Conservation (phyloP, 2,113 vertebrate species). For the Dasyornis broadbenti region DNA sequence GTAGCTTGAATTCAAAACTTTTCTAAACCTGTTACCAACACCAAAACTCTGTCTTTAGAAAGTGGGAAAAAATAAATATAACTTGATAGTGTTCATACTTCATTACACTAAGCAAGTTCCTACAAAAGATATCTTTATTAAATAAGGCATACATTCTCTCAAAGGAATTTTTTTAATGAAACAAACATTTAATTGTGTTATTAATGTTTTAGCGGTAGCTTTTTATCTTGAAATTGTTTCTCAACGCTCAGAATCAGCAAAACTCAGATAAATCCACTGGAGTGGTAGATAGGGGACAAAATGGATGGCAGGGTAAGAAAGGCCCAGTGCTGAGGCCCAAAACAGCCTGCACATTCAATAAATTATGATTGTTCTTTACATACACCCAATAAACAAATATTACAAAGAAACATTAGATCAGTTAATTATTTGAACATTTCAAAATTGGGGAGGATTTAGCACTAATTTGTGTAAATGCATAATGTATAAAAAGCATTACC, state of each 20-base stretch:
- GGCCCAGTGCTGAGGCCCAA: neutral
- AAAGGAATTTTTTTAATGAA: neutral
- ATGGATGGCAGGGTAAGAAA: neutral
- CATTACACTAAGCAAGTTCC: neutral
- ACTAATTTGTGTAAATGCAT: neutral
- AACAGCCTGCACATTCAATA: neutral
- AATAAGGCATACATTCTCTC: neutral
- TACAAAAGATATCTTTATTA: neutral
- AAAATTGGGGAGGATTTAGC: rapidly evolving
- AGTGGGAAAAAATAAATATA: neutral
- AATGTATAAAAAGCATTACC: neutral
- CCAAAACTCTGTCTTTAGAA: neutral
- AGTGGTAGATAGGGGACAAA: rapidly evolving
- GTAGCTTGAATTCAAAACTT: neutral
- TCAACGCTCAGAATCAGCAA: neutral
- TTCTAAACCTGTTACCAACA: neutral
- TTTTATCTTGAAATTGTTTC: neutral
- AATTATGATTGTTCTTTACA: neutral
- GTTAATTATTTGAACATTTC: neutral
- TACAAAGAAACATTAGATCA: neutral
- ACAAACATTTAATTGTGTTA: neutral
- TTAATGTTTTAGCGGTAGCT: neutral
- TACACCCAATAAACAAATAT: neutral
- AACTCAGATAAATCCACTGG: neutral
- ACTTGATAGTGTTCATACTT: neutral